Evolutionary conservation across 2,797 vertebrate species (phyloP).

Genomic region (Pangasius larnaudii): DNA sequence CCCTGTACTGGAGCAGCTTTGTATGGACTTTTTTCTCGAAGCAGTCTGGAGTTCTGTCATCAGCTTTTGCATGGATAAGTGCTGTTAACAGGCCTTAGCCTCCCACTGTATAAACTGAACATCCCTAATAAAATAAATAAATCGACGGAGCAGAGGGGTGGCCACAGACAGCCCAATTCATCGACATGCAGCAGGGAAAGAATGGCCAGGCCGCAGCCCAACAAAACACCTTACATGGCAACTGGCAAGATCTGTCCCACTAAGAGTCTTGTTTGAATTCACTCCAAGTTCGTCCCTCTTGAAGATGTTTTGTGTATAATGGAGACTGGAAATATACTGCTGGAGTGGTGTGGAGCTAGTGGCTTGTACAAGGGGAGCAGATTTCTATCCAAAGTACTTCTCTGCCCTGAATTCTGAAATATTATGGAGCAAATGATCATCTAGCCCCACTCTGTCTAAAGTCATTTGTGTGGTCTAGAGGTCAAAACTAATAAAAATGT

Average conservation of each 20-base stretch:
- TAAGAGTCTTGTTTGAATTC: conserved; percentile 60
- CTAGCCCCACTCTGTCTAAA: background rate
- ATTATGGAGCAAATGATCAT: conserved; percentile 11
- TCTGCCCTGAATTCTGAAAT: conserved; percentile 34
- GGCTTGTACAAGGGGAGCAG: background rate
- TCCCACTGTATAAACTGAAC: conserved; percentile 38
- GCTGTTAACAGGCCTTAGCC: conserved; percentile 20
- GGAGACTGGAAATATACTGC: background rate
- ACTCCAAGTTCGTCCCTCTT: conserved; percentile 56
- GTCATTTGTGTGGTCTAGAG: conserved; percentile 14
- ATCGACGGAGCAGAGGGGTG: background rate
- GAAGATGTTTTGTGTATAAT: conserved; percentile 16
- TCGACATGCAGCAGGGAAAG: conserved; percentile 4
- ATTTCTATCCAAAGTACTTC: background rate
- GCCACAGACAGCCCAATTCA: background rate
- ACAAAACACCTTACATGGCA: conserved; percentile 51
- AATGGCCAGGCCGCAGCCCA: conserved; percentile 14
- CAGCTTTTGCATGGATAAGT: conserved; percentile 23
- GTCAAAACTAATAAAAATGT: conserved; percentile 29
- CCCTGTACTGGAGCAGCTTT: conserved; percentile 11
- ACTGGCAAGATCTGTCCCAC: conserved; percentile 48
- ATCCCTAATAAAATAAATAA: conserved; percentile 42
- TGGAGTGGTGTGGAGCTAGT: background rate
- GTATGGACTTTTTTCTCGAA: background rate
- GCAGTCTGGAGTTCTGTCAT: conserved; percentile 7